Evolutionary conservation across 2,888 invertebrate genomes (phyloP).

Genomic region (Noctua janthina): DNA sequence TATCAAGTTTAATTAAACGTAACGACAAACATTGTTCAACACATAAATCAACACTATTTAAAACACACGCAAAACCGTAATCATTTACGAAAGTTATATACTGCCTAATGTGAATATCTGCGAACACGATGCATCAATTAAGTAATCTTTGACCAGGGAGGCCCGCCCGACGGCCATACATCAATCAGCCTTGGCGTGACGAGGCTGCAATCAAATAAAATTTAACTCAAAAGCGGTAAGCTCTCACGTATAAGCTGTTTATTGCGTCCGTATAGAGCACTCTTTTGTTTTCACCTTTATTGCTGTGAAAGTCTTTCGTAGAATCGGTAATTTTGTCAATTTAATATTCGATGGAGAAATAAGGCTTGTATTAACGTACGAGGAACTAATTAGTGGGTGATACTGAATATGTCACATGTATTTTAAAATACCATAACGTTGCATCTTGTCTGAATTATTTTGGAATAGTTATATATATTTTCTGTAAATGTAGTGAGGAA

Average conservation of each 20-base stretch:
- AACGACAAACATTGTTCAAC: neutral
- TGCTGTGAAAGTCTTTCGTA: neutral
- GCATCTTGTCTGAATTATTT: neutral
- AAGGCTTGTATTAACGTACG: neutral
- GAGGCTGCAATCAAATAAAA: conserved; percentile 89
- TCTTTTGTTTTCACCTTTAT: conserved; percentile 37
- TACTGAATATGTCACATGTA: neutral
- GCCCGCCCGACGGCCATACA: conserved; percentile 81
- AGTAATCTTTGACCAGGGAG: conserved; percentile 79
- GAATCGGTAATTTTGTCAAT: neutral
- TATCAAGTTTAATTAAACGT: conserved; percentile 11
- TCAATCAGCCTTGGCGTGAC: conserved; percentile 86
- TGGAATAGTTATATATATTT: neutral
- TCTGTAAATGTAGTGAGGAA: no score
- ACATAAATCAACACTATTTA: conserved; percentile 38
- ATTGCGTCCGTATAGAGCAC: conserved; percentile 55
- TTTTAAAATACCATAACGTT: neutral
- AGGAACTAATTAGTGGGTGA: neutral
- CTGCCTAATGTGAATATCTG: conserved; percentile 71
- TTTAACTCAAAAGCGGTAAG: conserved; percentile 84
- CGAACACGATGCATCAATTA: conserved; percentile 79
- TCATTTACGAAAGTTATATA: conserved; percentile 41
- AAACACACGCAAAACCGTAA: conserved; percentile 39
- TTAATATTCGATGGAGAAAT: neutral
- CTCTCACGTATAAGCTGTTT: conserved; percentile 70